Evolutionary conservation across 2,888 invertebrate species (phyloP).

Genomic region (Hemistola chrysoprasaria): DNA sequence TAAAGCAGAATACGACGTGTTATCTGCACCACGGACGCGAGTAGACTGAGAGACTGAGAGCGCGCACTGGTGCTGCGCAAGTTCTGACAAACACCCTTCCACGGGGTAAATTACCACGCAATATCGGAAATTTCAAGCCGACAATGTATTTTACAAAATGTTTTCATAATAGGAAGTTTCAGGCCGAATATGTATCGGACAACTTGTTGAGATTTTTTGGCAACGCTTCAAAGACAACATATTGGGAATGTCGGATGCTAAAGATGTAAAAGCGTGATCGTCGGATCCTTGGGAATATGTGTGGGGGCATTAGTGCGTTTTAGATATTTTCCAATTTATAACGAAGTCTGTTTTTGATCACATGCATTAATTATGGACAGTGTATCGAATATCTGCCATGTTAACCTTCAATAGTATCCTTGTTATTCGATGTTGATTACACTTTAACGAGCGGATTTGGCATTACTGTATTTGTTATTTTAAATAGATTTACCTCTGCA

Average conservation of each 20-base stretch:
- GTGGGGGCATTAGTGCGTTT: no score
- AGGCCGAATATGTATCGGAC: not conserved
- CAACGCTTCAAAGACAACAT: conserved; percentile 22
- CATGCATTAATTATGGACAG: no score
- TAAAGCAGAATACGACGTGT: conserved; percentile 33
- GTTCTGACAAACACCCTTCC: conserved; percentile 30
- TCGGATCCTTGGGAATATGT: no score
- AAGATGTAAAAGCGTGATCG: no score
- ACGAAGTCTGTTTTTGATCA: no score
- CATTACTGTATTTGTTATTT: not conserved
- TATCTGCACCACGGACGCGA: conserved; percentile 41
- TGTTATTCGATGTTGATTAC: not conserved
- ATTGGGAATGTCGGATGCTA: conserved; percentile 13
- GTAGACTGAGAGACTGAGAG: conserved; percentile 42
- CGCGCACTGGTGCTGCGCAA: conserved; percentile 45
- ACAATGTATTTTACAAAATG: no score
- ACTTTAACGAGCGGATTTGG: not conserved
- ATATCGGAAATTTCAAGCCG: conserved; percentile 38
- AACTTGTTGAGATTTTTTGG: conserved; percentile 31
- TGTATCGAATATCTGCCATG: conserved; percentile 3
- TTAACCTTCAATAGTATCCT: not conserved
- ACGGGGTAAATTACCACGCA: conserved; percentile 50
- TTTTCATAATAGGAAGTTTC: not conserved
- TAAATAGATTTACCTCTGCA: no score
- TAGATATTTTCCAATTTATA: no score